Conservation (phyloP, 2,888 invertebrate genomes). For the Drosophila setosimentum region DNA sequence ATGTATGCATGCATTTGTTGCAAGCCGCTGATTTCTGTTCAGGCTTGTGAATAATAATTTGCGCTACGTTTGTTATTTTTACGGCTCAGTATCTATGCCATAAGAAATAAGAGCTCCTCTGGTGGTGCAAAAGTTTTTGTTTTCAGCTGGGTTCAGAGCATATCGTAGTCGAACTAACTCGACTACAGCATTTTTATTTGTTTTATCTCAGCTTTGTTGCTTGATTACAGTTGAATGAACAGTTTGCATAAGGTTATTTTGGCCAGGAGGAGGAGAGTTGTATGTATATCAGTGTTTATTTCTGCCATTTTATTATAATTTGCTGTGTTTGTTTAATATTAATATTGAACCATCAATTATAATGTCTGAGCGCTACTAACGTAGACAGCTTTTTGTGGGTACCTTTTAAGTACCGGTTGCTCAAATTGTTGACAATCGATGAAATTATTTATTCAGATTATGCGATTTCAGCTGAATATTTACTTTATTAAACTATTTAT, state of each 20-base stretch:
- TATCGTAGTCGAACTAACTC: not conserved
- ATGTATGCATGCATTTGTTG: not conserved
- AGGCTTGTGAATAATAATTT: not conserved
- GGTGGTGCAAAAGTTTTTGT: not conserved
- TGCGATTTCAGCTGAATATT: slow-evolving; percentile 44
- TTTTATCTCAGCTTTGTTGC: slow-evolving; percentile 65
- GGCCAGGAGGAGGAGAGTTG: slow-evolving; percentile 7
- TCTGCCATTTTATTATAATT: slow-evolving; percentile 56
- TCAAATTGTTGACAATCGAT: slow-evolving; percentile 29
- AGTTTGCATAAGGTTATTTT: slow-evolving; percentile 41
- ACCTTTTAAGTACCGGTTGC: slow-evolving; percentile 5
- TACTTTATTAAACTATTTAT: slow-evolving; percentile 24
- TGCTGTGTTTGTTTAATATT: slow-evolving; percentile 68
- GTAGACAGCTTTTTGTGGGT: slow-evolving; percentile 1
- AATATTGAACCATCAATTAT: slow-evolving; percentile 65
- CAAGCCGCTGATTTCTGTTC: not conserved
- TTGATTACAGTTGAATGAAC: slow-evolving; percentile 56
- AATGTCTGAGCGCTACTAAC: slow-evolving; percentile 34
- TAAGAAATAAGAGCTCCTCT: not conserved
- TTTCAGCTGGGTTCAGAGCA: not conserved
- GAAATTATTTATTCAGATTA: slow-evolving; percentile 44
- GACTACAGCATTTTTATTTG: not conserved
- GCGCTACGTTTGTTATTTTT: not conserved
- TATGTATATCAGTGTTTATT: slow-evolving; percentile 54
- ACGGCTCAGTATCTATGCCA: not conserved